These are phyloP conservation scores for Centrocercus urophasianus DNA, from an alignment of 2,113 vertebrate genomes.

Conservation along the genomic window DNA sequence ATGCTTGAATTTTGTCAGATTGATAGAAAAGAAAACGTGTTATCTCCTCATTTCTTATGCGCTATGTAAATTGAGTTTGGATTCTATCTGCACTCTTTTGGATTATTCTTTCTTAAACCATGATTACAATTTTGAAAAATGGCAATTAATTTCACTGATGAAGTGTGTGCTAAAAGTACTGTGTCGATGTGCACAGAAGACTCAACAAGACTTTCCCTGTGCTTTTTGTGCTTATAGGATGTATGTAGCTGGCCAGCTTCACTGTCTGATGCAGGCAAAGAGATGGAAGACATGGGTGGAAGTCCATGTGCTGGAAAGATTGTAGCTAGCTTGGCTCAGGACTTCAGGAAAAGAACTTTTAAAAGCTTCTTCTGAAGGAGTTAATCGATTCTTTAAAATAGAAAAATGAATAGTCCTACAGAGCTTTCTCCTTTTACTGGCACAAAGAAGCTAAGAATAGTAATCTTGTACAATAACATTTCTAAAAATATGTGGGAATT, in stretches of 20 bases:
- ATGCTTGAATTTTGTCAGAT: not conserved
- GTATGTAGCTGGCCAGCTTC: not conserved
- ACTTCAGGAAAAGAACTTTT: not conserved
- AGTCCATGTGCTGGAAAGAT: not conserved
- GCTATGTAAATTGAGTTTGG: not conserved
- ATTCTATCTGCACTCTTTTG: not conserved
- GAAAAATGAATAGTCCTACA: not conserved
- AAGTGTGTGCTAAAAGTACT: fast-evolving
- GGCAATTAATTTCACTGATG: fast-evolving
- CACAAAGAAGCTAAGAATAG: not conserved
- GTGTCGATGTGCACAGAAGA: not conserved
- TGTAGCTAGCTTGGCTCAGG: not conserved
- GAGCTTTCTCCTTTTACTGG: not conserved
- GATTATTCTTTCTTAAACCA: not conserved
- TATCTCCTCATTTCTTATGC: not conserved
- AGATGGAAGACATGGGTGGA: not conserved
- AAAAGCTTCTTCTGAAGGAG: not conserved
- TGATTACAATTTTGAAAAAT: not conserved
- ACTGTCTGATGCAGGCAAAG: not conserved
- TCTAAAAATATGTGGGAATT: not conserved
- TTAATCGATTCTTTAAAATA: not conserved
- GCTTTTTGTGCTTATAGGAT: fast-evolving
- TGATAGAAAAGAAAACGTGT: not conserved
- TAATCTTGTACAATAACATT: not conserved
- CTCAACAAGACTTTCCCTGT: not conserved